Evolutionary conservation across 2,113 vertebrate species (phyloP), one percentile per base, ranked within the genome.

Genomic region (Carettochelys insculpta): DNA sequence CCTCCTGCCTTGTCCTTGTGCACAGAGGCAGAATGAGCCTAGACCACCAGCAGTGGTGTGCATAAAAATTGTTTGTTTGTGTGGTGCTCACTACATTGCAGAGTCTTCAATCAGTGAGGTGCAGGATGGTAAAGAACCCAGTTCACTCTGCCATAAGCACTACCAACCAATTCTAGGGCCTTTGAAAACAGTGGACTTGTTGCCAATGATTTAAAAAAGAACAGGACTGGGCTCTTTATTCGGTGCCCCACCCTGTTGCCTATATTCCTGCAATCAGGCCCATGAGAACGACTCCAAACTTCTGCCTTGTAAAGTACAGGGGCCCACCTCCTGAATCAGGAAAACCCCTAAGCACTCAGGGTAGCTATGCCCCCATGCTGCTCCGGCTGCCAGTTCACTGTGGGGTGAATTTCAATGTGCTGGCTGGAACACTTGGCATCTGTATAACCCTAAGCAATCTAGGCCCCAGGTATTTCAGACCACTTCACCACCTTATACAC

Each of bases 191-290:
- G 31, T 31, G 56, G 56, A 29, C 56, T 13, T 31, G 31, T 58
- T 58, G 94, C 92, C 96, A 96, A 14, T 41, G 65, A 95, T 93
- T 95, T 96, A 95, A 96, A 96, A 96, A 95, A 93, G 82, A 84
- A 91, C 95, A 95, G 90, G 92, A 95, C 80, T 84, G 78, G 95
- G 93, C 94, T 92, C 85, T 95, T 93, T 20, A 0, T 92, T 88
- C 76, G 88, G 95, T 94, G 82, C 94, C 88, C 80, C 0, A 76
- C 94, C 91, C 82, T 2, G 0, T 92, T 94, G 88, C 91, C 80
- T 92, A 81, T 95, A 94, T 91, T 96, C 92, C 95, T 90, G 94
- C 95, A 78, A 96, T 78, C 0, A 6, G 51, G 94, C 80, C 91
- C 94, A 92, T 95, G 96, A 95, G 96, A 97, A 96, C 94, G 90